Evolutionary conservation across 1,140 invertebrate species (phyloP), one percentile per base, ranked within the genome.

Genomic region (Hylaeus volcanicus): DNA sequence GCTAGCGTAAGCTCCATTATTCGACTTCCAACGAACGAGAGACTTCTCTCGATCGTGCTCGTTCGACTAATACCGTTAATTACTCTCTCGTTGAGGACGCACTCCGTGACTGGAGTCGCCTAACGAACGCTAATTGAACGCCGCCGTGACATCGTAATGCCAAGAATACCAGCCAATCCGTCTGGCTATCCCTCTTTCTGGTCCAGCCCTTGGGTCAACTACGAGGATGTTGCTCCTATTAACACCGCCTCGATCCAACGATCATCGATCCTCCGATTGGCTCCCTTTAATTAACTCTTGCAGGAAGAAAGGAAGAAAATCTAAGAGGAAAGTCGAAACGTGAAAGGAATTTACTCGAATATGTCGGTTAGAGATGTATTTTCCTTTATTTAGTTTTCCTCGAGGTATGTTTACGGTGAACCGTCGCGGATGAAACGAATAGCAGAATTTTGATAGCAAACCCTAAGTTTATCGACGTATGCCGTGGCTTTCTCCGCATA

Each of bases 121-220:
- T 86, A 86, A 86, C 85, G 84, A 86, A 86, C 85, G 80, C 74
- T 86, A 86, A 86, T 86, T 86, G 85, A 74, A 86, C 75, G 83
- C 74, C 75, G 74, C 71, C 75, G 83, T 86, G 85, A 79, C 84
- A 76, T 86, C 85, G 75, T 86, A 86, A 86, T 85, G 80, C 85
- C 84, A 85, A 75, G 83, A 71, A 86, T 86, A 86, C 80, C 75
- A 65, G 58, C 63, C 85, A 82, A 86, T 85, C 85, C 79, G 84
- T 82, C 68, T 68, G 74, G 55, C 86, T 74, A 76, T 12, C 75
- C 37, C 68, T 74, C 63, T 41, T 55, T 70, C 61, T 65, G 41
- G 26, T 60, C 12, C 55, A 41, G 3, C 26, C 12, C n/a, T 41
- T 37, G 5, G 41, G n/a, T 61, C 63, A 65, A 15, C 11, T 37